These are phyloP conservation scores for Drosophila watanabei DNA, from an alignment of 1,140 invertebrate species.

Conservation along the genomic window DNA sequence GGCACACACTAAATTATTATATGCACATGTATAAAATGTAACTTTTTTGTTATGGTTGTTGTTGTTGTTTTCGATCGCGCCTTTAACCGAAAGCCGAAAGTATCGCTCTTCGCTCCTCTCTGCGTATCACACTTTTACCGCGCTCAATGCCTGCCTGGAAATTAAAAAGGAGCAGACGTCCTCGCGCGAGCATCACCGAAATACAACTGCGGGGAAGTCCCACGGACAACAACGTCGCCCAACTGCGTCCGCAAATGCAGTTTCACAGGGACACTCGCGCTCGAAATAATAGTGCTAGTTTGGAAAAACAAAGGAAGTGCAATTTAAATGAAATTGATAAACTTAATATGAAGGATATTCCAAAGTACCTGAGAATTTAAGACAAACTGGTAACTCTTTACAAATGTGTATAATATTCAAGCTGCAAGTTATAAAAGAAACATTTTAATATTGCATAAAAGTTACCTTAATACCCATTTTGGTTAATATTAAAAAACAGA, in stretches of 20 bases:
- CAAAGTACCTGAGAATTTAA: no score
- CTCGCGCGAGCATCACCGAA: constrained; percentile 74
- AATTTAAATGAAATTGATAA: background rate
- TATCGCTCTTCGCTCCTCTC: background rate
- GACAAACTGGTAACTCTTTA: no score
- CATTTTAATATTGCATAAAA: background rate
- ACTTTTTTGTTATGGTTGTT: constrained; percentile 5
- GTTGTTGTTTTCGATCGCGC: constrained; percentile 30
- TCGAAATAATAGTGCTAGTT: background rate
- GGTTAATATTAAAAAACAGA: background rate
- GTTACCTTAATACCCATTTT: background rate
- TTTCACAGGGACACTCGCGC: constrained; percentile 9
- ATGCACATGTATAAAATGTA: constrained; percentile 62
- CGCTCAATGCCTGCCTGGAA: background rate
- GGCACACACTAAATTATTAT: constrained; percentile 58
- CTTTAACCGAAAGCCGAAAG: constrained; percentile 15
- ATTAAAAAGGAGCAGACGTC: constrained; percentile 49
- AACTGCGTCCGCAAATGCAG: constrained; percentile 43
- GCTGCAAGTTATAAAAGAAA: no score
- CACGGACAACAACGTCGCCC: constrained; percentile 20
- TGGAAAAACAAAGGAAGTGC: no score
- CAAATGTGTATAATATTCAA: no score
- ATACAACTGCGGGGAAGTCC: constrained; percentile 51
- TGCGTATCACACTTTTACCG: constrained; percentile 6
- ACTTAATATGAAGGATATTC: no score